Conservation (phyloP, 2,797 vertebrate genomes). For the Siniperca obscura region DNA sequence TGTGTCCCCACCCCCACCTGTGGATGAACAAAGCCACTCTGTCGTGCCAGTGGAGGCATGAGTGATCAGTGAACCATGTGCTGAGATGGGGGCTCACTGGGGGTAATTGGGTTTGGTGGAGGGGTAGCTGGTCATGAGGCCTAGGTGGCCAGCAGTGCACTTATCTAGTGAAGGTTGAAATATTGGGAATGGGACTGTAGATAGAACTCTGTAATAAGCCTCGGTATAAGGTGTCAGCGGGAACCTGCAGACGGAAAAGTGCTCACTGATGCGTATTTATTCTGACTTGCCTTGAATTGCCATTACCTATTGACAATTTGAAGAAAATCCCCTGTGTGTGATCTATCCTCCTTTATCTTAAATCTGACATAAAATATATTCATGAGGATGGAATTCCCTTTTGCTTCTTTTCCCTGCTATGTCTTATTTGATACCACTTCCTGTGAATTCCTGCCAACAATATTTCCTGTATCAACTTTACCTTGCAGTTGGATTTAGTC, state of each 20-base stretch:
- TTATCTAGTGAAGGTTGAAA: slow-evolving; percentile 28
- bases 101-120: slow-evolving; percentile 49
- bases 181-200: slow-evolving; percentile 22
- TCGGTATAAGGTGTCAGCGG: not conserved
- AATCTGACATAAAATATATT: slow-evolving; percentile 52
- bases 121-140: slow-evolving; percentile 31
- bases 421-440: slow-evolving; percentile 40
- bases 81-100: slow-evolving; percentile 52
- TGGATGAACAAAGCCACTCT: slow-evolving; percentile 76
- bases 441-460: slow-evolving; percentile 39
- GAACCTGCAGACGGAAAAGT: slow-evolving; percentile 22
- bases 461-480: slow-evolving; percentile 33
- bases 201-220: slow-evolving; percentile 17
- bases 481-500: slow-evolving; percentile 14
- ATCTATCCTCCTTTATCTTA: slow-evolving; percentile 37
- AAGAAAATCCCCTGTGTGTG: slow-evolving; percentile 42
- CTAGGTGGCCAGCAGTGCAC: slow-evolving; percentile 27
- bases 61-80: slow-evolving; percentile 66
- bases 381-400: slow-evolving; percentile 48
- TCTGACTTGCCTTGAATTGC: slow-evolving; percentile 39
- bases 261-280: slow-evolving; percentile 35
- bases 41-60: slow-evolving; percentile 54
- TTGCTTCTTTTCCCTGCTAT: slow-evolving; percentile 7
- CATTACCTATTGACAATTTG: slow-evolving; percentile 41
- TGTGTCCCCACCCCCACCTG: slow-evolving; percentile 73